Evolutionary conservation across 2,888 invertebrate species (phyloP).

Genomic region (Neoitamus cyanurus): DNA sequence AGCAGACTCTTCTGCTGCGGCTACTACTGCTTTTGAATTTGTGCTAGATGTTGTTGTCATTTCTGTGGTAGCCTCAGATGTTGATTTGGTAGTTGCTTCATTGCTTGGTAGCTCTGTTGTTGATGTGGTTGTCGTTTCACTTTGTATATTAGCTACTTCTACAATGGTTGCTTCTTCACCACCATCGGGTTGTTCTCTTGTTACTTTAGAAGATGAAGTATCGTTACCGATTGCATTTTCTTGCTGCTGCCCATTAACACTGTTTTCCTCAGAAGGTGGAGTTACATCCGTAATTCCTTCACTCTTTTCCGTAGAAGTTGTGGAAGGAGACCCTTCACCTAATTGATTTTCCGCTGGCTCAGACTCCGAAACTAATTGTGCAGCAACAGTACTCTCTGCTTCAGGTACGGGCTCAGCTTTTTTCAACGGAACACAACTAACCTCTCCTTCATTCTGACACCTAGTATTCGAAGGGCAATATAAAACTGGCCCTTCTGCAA

Average conservation of each 20-base stretch:
- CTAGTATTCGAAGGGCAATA: constrained; percentile 58
- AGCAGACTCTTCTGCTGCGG: not conserved
- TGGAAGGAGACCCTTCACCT: not conserved
- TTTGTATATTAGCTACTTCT: not conserved
- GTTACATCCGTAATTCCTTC: not conserved
- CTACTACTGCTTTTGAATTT: not conserved
- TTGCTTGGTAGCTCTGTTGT: not conserved
- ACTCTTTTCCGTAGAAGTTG: not conserved
- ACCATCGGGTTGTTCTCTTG: not conserved
- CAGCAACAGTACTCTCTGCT: not conserved
- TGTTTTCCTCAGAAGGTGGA: constrained; percentile 28
- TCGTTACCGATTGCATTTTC: not conserved
- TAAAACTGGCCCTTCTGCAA: constrained; percentile 54
- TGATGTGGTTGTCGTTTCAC: not conserved
- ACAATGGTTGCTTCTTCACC: not conserved
- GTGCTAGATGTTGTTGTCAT: not conserved
- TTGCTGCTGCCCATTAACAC: not conserved
- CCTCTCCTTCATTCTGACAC: constrained; percentile 59
- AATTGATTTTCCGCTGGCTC: not conserved
- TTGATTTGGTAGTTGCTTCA: not conserved
- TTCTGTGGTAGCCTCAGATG: not conserved
- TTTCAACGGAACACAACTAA: constrained; percentile 57
- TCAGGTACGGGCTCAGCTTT: not conserved
- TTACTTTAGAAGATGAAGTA: not conserved
- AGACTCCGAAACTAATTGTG: not conserved